Conservation (phyloP, 2,113 vertebrate species). For the Crypturellus undulatus region DNA sequence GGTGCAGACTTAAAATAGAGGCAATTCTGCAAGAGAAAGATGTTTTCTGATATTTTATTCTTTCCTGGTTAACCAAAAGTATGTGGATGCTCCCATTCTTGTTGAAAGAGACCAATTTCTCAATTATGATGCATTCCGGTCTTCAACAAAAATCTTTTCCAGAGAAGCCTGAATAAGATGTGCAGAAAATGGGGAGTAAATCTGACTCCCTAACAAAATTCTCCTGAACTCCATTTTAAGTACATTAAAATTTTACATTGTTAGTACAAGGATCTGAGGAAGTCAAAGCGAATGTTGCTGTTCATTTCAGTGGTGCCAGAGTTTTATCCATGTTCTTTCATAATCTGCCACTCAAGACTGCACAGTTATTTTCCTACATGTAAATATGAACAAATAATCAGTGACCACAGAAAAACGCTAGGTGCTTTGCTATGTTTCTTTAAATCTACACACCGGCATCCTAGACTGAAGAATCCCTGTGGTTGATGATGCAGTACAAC, state of each 20-base stretch:
- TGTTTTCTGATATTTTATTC: conserved; percentile 2
- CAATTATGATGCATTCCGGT: neutral
- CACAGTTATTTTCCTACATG: neutral
- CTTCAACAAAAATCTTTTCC: neutral
- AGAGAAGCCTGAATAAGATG: neutral
- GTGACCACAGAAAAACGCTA: neutral
- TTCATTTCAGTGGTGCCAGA: neutral
- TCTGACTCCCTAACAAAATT: neutral
- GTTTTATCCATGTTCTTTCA: neutral
- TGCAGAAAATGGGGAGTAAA: neutral
- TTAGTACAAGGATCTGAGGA: neutral
- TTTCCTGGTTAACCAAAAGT: conserved; percentile 22
- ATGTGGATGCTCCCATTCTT: neutral
- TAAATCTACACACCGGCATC: rapidly evolving
- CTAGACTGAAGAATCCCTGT: neutral
- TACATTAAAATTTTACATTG: neutral
- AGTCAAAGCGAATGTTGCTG: neutral
- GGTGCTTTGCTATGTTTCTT: neutral
- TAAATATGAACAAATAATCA: neutral
- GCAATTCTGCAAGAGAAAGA: neutral
- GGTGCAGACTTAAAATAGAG: neutral
- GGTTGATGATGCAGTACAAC: neutral
- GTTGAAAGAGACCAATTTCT: neutral
- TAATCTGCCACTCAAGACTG: neutral
- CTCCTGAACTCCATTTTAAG: neutral